These are phyloP conservation scores for Creontiades dilutus DNA, from an alignment of 2,888 invertebrate genomes.

Conservation along the genomic window DNA sequence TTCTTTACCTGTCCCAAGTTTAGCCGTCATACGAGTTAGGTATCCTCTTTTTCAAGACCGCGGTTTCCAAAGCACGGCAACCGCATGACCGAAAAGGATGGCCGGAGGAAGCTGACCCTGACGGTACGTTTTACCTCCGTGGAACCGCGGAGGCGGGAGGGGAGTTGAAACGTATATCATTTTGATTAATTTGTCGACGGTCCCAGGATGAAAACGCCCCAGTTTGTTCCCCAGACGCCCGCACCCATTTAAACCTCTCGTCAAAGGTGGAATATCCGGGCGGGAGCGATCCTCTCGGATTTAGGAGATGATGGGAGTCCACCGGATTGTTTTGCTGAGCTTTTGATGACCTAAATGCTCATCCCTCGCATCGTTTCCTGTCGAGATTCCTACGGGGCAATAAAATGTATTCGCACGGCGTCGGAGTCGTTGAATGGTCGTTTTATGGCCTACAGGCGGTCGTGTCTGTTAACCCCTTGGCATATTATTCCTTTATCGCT, in stretches of 20 bases:
- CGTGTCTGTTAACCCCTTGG: not conserved
- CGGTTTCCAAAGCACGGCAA: not conserved
- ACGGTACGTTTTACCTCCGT: not conserved
- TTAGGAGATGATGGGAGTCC: not conserved
- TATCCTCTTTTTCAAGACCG: conserved; percentile 31
- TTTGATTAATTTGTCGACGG: conserved; percentile 39
- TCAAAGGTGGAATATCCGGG: not conserved
- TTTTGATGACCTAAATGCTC: not conserved
- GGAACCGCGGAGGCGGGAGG: not conserved
- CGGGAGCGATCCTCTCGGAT: not conserved
- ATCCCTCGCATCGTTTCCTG: not conserved
- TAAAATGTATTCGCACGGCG: not conserved
- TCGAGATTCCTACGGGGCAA: not conserved
- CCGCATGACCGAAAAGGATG: not conserved
- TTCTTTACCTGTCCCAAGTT: conserved; percentile 1
- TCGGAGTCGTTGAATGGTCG: not conserved
- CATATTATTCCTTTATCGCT: not conserved
- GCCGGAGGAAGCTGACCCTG: not conserved
- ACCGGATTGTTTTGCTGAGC: conserved; percentile 4
- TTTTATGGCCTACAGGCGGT: not conserved
- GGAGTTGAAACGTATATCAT: conserved; percentile 15
- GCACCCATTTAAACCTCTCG: not conserved
- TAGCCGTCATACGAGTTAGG: not conserved
- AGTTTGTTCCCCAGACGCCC: not conserved
- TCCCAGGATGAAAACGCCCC: not conserved